Base-by-base conservation (phyloP, 2,888 invertebrate genomes). In the Alloplasta piceator region DNA sequence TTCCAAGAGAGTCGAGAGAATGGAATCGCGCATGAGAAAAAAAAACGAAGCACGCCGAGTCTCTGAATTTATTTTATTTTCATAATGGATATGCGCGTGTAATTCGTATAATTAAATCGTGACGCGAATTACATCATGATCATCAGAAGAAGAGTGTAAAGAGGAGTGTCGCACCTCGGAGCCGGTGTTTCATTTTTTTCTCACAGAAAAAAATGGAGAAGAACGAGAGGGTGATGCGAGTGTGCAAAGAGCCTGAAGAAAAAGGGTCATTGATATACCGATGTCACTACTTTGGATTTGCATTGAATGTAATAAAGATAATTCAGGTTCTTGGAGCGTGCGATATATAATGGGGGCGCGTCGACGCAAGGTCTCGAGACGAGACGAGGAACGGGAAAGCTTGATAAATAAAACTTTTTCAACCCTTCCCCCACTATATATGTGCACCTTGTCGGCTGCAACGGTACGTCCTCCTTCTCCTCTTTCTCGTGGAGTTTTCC, bases 61-160 rank as follows among this genome's bases (percentile, higher is more conserved):
- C 26, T 26, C 26, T 26, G 26, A 26, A 26, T 26, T 26, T 26
- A 26, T 26, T 26, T 26, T 26, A 26, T 26, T 26, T 26, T 26
- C 26, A 26, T 26, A 26, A 26, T 26, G 26, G 26, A 26, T 26
- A 60, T 38, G 71, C 70, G 66, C 81, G 70, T 70, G 66, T 81
- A 81, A 81, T 81, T 81, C 77, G 81, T 80, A 78, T 81, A 81
- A 81, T 81, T 81, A 78, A 81, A 81, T 81, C 48, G 60, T 70
- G 81, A 70, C 73, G 70, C 58, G 78, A 79, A 79, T 79, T 68
- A 74, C 61, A 50, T 50, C 71, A 58, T 36, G 41, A 76, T 50
- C 26, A 7, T 14, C 16, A 12, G 6, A 14, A 52, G 52, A 14
- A 58, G 66, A 60, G 70, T 64, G 72, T 41, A 78, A 66, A 74